Conservation (phyloP, 2,888 invertebrate genomes). For the Hartigia nigra region DNA sequence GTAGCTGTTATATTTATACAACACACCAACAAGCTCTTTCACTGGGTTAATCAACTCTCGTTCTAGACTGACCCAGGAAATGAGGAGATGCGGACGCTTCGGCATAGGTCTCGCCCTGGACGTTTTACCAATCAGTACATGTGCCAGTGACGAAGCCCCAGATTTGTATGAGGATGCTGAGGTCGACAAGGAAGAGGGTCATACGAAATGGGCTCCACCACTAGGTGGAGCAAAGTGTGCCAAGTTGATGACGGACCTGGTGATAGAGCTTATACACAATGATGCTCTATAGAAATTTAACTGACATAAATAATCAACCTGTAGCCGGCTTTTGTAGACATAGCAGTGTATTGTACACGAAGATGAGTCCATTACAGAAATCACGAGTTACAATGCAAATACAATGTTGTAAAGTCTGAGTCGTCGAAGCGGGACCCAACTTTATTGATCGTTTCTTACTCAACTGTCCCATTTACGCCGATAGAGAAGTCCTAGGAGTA, state of each 20-base stretch:
- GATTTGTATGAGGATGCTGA: slow-evolving; percentile 70
- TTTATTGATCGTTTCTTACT: background rate
- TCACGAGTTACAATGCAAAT: slow-evolving; percentile 33
- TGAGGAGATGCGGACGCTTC: slow-evolving; percentile 73
- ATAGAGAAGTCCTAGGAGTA: background rate
- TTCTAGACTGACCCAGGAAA: slow-evolving; percentile 69
- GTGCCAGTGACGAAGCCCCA: slow-evolving; percentile 78
- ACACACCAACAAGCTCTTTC: background rate
- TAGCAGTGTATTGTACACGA: slow-evolving; percentile 37
- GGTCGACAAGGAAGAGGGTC: slow-evolving; percentile 37
- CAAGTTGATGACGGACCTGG: slow-evolving; percentile 76
- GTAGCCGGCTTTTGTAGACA: slow-evolving; percentile 5
- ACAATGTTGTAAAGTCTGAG: slow-evolving; percentile 1
- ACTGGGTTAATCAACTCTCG: background rate
- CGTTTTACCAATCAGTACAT: slow-evolving; percentile 78
- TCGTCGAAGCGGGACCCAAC: background rate
- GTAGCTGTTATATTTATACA: slow-evolving; percentile 38
- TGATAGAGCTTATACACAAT: slow-evolving; percentile 75
- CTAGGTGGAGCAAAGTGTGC: slow-evolving; percentile 71
- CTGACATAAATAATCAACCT: background rate
- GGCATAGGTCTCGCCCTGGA: slow-evolving; percentile 78
- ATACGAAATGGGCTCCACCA: slow-evolving; percentile 66
- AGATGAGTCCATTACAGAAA: slow-evolving; percentile 38
- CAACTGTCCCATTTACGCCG: background rate
- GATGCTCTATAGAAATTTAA: slow-evolving; percentile 67